A percentile compares a stretch with the other conserved stretches of the same genome.
Evolutionary conservation across 2,113 vertebrate species (phyloP).

Genomic region (Pterophyllum scalare): DNA sequence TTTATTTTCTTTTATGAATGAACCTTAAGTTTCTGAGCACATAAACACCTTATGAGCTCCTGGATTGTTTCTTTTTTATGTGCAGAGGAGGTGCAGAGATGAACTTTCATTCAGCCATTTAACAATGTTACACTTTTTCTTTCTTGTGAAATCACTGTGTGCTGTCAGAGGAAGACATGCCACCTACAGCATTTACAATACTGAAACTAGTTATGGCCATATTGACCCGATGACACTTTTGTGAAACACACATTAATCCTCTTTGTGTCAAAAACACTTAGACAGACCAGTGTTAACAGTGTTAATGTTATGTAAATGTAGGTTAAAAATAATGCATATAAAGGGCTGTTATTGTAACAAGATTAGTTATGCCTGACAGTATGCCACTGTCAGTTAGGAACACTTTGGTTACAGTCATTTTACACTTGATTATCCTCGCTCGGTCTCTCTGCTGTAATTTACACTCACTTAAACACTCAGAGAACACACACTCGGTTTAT

Average conservation of each 20-base stretch:
- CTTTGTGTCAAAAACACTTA: background rate
- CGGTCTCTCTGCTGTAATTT: constrained; percentile 32
- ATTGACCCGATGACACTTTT: background rate
- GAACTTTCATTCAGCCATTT: background rate
- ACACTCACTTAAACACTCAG: constrained; percentile 4
- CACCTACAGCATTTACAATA: constrained; percentile 2
- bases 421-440: constrained; percentile 35
- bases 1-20: too few relatives aligned
- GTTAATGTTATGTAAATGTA: constrained; percentile 48
- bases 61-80: background rate
- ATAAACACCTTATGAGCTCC: too few relatives aligned
- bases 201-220: constrained; percentile 20
- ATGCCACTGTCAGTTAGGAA: constrained; percentile 16
- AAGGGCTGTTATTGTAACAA: constrained; percentile 33
- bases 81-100: accelerated
- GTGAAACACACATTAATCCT: background rate
- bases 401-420: constrained; percentile 43
- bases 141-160: background rate
- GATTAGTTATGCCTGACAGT: constrained; percentile 56
- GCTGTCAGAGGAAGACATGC: background rate
- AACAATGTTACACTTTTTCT: background rate
- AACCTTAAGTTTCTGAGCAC: background rate
- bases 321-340: constrained; percentile 15
- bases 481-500: background rate
- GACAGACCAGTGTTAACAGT: constrained; percentile 13